phyloP scores from a whole-genome alignment of 2,888 invertebrate species.

The Rhagium mordax region DNA sequence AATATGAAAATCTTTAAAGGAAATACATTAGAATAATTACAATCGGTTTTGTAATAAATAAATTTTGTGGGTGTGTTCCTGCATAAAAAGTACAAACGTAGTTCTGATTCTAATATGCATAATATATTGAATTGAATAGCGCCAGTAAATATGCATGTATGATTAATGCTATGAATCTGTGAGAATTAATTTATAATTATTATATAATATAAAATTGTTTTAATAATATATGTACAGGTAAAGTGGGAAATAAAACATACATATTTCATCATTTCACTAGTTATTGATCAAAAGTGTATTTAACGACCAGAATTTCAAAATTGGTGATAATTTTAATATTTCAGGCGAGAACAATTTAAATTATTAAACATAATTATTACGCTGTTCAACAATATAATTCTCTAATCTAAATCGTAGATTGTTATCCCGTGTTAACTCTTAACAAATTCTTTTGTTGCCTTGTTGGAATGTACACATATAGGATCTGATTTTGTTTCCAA shows the following conservation, averaged over 20 bases:
- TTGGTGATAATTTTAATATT: not conserved
- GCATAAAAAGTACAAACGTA: constrained; percentile 10
- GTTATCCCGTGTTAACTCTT: not conserved
- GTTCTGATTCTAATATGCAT: constrained; percentile 14
- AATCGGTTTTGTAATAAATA: constrained; percentile 17
- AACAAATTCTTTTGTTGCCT: not conserved
- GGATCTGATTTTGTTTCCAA: not conserved
- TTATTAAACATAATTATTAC: not conserved
- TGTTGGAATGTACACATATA: not conserved
- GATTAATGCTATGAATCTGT: not conserved
- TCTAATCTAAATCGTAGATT: not conserved
- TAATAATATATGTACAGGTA: not conserved
- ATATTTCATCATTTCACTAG: too few relatives aligned
- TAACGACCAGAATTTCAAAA: not conserved
- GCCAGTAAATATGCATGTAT: not conserved
- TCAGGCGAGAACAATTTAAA: not conserved
- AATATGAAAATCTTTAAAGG: constrained; percentile 1
- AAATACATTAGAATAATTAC: not conserved
- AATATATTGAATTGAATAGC: not conserved
- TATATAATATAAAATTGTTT: not conserved
- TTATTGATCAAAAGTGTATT: too few relatives aligned
- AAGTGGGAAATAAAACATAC: not conserved
- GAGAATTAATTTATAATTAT: not conserved
- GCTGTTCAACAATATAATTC: not conserved
- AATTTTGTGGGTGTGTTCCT: constrained; percentile 17